phyloP scores from a whole-genome alignment of 2,113 vertebrate species.

The Ctenomys sociabilis region DNA sequence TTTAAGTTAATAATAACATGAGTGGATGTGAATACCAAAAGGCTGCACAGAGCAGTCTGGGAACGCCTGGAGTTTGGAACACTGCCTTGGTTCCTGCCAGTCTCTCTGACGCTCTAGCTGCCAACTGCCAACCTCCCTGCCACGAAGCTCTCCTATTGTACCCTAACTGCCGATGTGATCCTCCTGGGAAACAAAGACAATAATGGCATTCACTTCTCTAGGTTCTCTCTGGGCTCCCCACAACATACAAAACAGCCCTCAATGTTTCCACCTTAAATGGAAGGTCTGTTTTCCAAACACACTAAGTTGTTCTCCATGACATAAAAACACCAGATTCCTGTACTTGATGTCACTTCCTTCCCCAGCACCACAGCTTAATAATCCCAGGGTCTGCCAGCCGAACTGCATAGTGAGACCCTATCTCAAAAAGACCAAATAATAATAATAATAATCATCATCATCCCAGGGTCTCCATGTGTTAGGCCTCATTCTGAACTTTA shows the following conservation, averaged over 20 bases:
- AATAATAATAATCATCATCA: no score
- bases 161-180: not conserved
- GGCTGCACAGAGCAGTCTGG: not conserved
- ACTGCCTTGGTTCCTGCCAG: not conserved
- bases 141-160: not conserved
- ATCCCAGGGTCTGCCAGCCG: not conserved
- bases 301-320: not conserved
- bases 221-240: slow-evolving; percentile 18
- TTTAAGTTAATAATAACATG: slow-evolving; percentile 21
- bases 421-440: no score
- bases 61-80: slow-evolving; percentile 1
- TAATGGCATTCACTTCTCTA: not conserved
- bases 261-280: not conserved
- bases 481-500: not conserved
- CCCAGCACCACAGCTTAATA: not conserved
- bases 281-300: not conserved
- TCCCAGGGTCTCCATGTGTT: not conserved
- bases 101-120: not conserved
- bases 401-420: no score
- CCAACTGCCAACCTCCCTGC: not conserved
- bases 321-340: not conserved
- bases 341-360: not conserved
- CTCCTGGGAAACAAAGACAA: slow-evolving; percentile 21
- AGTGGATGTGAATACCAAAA: not conserved
- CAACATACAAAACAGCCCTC: not conserved